Conservation (phyloP, 2,113 vertebrate genomes). For the Enhydra lutris region DNA sequence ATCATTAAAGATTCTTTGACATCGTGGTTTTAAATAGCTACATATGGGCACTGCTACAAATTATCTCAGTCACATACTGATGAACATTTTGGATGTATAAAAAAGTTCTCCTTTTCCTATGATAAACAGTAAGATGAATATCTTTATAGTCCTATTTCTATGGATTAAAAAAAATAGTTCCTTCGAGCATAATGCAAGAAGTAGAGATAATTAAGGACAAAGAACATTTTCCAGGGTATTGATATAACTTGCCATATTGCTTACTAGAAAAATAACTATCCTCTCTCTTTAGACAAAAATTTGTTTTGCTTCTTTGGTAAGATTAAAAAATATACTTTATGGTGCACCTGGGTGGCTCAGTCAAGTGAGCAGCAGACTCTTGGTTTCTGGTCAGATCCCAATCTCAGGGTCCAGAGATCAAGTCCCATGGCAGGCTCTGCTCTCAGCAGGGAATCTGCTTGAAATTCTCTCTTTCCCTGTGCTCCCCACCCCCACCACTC, state of each 20-base stretch:
- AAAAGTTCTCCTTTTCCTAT: not conserved
- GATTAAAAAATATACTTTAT: not conserved
- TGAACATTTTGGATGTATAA: not conserved
- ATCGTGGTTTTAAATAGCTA: not conserved
- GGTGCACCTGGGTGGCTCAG: not conserved
- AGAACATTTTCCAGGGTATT: not conserved
- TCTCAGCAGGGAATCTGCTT: not conserved
- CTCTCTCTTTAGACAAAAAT: not conserved
- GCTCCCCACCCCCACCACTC: not conserved
- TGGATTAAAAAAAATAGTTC: not conserved
- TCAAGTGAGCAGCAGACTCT: not conserved
- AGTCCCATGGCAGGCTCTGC: not conserved
- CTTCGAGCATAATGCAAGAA: not conserved
- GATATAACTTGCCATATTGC: not conserved
- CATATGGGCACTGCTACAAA: not conserved
- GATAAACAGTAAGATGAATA: not conserved
- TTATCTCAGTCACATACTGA: not conserved
- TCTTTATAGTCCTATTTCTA: not conserved
- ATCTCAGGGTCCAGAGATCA: not conserved
- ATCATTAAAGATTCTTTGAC: not conserved
- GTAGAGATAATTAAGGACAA: not conserved
- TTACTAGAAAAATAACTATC: not conserved
- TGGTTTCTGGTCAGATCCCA: not conserved
- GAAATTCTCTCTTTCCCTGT: not conserved
- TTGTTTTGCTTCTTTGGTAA: not conserved